Base-by-base conservation (phyloP, 2,797 vertebrate species). In the Melanotaenia pygmaea region DNA sequence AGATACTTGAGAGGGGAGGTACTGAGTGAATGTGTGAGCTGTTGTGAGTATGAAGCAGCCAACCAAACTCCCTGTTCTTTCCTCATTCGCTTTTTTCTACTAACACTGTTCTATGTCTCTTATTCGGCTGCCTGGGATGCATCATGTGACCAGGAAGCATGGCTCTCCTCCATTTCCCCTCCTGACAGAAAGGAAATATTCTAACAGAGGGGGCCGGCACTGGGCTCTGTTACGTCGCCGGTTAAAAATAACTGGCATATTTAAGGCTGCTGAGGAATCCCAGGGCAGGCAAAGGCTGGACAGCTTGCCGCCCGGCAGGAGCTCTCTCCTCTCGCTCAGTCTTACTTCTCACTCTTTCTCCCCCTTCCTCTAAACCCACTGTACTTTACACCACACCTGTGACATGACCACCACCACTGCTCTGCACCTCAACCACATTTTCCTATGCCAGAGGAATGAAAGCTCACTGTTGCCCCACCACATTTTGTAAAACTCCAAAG, bases 241-340 rank as follows among this genome's bases (percentile, higher is more conserved):
- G 96, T 97, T 99, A 99, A 99, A 99, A 99, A 99, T 99, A 99
- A 97, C 97, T 88, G 86, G 92, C 95, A 98, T 99, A 99, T 99
- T 99, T 99, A 99, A 99, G 95, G 95, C 63, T 43, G 95, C 90
- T 79, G 94, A 95, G 97, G 97, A 97, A 98, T 98, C 97, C 97
- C 98, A 95, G 94, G 68, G 64, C 94, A 96, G 93, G 93, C 97
- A 97, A 88, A 95, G 89, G 93, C 95, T 92, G 96, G 95, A 95
- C 96, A 95, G 95, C 89, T 78, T 90, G 91, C 89, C 86, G 90
- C 91, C 89, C 93, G 87, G 88, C 93, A 84, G 85, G 75, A 76
- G 89, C 89, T 93, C 85, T 72, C 79, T 77, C 89, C 59, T 84
- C 69, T 62, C 75, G 67, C 81, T 47, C 81, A 60, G 62, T 83